A percentile compares a stretch with the other conserved stretches of the same genome.
Evolutionary conservation across 2,113 vertebrate species (phyloP).

Genomic region (Pteropus alecto): DNA sequence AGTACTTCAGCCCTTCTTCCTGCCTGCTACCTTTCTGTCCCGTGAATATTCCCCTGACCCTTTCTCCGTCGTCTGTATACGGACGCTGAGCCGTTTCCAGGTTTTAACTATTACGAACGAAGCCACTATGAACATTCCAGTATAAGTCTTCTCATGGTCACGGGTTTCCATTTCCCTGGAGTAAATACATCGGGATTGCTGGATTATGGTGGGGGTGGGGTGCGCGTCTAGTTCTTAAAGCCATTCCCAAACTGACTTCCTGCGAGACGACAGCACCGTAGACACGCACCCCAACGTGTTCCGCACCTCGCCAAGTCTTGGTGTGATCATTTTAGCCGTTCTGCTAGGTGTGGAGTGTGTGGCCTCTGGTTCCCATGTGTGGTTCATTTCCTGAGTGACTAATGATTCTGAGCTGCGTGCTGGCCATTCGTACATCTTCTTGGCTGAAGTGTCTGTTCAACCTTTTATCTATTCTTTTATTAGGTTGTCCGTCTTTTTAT

Average conservation of each 20-base stretch:
- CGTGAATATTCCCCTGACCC: too few species aligned
- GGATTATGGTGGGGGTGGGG: neutral
- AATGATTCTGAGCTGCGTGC: accelerated
- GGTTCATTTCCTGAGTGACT: neutral
- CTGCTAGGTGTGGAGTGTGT: accelerated
- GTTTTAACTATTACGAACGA: accelerated
- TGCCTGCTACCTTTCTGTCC: accelerated
- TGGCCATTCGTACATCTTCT: accelerated
- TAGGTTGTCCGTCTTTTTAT: neutral
- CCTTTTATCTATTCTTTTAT: neutral
- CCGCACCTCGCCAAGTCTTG: accelerated
- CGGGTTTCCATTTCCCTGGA: neutral
- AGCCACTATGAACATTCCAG: neutral
- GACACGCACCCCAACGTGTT: accelerated
- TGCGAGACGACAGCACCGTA: too few species aligned
- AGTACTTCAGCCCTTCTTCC: accelerated
- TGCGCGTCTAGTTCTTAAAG: neutral
- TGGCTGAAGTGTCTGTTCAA: neutral
- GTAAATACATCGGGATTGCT: neutral
- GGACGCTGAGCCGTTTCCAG: accelerated
- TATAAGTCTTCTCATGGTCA: accelerated
- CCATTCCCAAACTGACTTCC: neutral
- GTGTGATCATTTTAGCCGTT: too few species aligned
- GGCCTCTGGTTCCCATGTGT: neutral
- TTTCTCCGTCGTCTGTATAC: accelerated